Base-by-base conservation (phyloP, 2,888 invertebrate genomes). In the Tryphoninae sp. region DNA sequence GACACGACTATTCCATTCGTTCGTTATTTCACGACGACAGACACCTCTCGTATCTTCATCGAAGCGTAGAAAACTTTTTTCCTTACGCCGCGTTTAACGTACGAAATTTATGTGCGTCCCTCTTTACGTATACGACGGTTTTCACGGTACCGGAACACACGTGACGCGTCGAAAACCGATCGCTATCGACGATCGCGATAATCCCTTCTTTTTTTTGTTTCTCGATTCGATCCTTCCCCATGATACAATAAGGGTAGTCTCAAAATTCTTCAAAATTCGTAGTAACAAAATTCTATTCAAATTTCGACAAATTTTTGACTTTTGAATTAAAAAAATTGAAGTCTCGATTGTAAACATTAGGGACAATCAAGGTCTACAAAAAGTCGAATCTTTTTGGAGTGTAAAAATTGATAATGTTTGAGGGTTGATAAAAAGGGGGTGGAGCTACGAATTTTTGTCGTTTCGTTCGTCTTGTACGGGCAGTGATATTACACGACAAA, bases 21-120 rank as follows among this genome's bases (percentile, higher is more conserved):
- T 75, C 68, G 69, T 77, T 77, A 69, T 77, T 69, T 40, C 62
- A 67, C 78, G 75, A 67, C 80, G 81, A 58, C 71, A 65, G 64
- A 19, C 45, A 69, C 76, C 72, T 82, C 79, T 82, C 79, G 61
- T 62, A 58, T 78, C 42, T 19, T 71, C 78, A 67, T 67, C 75
- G 67, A 16, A 71, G 71, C 75, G 67, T 78, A 49, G 40, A 55
- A 55, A 26, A 33, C 33, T 61, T 74, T 55, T 51, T 61, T 55
- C 19, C 22, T 22, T 68, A 58, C 55, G 19, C 33, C 33, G 7
- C 33, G 6, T 33, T 33, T 33, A 33, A 33, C 33, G 33, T 33
- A 33, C 33, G 6, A 55, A n/a, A 55, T 19, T n/a, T 51, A 62
- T 23, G 22, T 16, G 23, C 16, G 0, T 19, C 16, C 26, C 3